Percentiles rank a stretch among this genome's conserved stretches.
phyloP scores from a whole-genome alignment of 2,888 invertebrate genomes.

The Thalpophila matura region DNA sequence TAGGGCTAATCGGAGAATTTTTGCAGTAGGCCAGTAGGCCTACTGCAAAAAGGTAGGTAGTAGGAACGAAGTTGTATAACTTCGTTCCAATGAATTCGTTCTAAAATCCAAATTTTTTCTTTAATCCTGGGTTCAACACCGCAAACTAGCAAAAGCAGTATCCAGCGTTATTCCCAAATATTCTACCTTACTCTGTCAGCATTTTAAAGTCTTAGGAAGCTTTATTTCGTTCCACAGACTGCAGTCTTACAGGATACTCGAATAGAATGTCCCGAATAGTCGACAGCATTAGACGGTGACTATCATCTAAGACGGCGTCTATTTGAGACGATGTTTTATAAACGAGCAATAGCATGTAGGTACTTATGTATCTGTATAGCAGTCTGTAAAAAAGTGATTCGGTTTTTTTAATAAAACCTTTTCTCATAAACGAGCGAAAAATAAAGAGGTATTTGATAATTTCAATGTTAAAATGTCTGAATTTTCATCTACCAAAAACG shows the following conservation, averaged over 20 bases:
- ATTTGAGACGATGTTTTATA: constrained; percentile 10
- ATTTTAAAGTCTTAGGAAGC: constrained; percentile 40
- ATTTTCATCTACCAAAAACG: constrained; percentile 4
- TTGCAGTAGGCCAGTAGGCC: background rate
- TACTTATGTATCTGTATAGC: background rate
- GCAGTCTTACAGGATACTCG: constrained; percentile 35
- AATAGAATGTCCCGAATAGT: constrained; percentile 32
- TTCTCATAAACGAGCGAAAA: background rate
- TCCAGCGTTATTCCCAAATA: constrained; percentile 34
- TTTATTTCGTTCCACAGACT: constrained; percentile 39
- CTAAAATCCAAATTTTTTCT: constrained; percentile 4
- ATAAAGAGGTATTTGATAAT: background rate
- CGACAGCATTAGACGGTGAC: constrained; percentile 19
- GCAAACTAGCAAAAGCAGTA: constrained; percentile 28
- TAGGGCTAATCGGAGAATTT: constrained; percentile 27
- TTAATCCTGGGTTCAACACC: constrained; percentile 20
- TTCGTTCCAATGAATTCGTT: constrained; percentile 7
- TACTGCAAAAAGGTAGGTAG: background rate
- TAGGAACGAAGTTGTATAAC: background rate
- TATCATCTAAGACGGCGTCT: constrained; percentile 9
- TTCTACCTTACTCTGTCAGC: constrained; percentile 43
- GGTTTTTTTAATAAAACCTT: background rate
- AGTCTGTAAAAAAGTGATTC: background rate
- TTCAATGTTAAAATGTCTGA: background rate
- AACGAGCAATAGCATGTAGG: background rate